phyloP scores from a whole-genome alignment of 2,113 vertebrate species.

The Syrrhaptes paradoxus region DNA sequence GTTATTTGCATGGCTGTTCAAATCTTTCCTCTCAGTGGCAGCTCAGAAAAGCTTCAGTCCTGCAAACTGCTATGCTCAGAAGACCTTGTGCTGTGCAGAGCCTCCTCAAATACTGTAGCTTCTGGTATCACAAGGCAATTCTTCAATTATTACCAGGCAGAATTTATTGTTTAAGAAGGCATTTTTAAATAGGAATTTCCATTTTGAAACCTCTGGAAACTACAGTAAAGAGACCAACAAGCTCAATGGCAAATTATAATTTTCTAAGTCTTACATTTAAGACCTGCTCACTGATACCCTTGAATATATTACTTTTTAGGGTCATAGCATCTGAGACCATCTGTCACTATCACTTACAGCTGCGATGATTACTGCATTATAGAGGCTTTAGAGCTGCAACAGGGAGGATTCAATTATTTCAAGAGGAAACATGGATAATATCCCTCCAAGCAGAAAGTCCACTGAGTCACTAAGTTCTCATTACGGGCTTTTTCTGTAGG shows the following conservation, averaged over 20 bases:
- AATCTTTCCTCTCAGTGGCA: neutral
- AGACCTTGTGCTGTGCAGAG: neutral
- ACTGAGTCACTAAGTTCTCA: conserved; percentile 6
- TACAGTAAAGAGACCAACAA: neutral
- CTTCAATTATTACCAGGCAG: neutral
- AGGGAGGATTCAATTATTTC: neutral
- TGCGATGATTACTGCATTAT: neutral
- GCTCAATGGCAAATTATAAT: neutral
- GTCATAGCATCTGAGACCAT: neutral
- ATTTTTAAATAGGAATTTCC: neutral
- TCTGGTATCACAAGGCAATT: neutral
- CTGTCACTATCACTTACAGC: neutral
- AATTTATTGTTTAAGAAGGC: neutral
- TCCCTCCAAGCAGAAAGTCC: neutral
- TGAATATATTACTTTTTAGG: neutral
- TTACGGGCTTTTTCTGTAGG: neutral
- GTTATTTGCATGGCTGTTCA: neutral
- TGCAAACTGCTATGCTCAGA: neutral
- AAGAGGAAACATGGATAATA: neutral
- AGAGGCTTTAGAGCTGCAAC: neutral
- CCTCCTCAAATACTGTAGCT: neutral
- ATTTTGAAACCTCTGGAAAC: neutral
- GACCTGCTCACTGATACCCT: neutral
- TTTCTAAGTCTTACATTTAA: neutral
- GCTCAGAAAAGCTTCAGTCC: neutral